Evolutionary conservation across 2,113 vertebrate species (phyloP).

Genomic region (Caretta caretta): DNA sequence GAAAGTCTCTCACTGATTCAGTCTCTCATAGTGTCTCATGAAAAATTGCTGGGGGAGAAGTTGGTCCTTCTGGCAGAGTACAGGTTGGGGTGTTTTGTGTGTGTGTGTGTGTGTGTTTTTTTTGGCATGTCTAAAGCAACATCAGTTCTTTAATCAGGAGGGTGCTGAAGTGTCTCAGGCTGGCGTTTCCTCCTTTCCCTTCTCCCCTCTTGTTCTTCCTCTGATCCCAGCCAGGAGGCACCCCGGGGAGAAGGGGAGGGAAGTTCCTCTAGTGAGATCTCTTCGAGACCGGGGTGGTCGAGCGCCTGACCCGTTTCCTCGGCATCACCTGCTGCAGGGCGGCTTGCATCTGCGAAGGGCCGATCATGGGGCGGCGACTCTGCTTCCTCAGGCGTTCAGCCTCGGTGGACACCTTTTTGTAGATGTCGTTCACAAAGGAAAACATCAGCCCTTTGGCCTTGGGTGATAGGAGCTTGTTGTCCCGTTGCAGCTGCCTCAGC

Average conservation of each 20-base stretch:
- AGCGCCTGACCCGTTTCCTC: background rate
- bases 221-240: background rate
- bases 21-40: background rate
- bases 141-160: background rate
- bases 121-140: background rate
- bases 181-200: background rate
- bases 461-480: background rate
- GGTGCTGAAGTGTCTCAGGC: background rate
- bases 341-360: background rate
- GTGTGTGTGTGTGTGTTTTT: background rate
- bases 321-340: background rate
- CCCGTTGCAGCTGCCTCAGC: background rate
- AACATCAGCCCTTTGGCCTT: background rate
- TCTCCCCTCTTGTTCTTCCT: background rate
- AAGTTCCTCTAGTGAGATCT: background rate
- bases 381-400: background rate
- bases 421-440: background rate
- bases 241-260: background rate
- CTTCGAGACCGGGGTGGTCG: background rate
- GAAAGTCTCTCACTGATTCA: background rate
- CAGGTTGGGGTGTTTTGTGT: background rate
- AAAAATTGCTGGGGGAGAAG: background rate
- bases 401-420: background rate
- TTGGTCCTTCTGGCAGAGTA: background rate
- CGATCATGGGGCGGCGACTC: background rate